Percentiles rank a stretch among this genome's conserved stretches.
These are phyloP conservation scores for Schizopygopsis pylzovi DNA, from an alignment of 2,797 vertebrate species.

Conservation along the genomic window DNA sequence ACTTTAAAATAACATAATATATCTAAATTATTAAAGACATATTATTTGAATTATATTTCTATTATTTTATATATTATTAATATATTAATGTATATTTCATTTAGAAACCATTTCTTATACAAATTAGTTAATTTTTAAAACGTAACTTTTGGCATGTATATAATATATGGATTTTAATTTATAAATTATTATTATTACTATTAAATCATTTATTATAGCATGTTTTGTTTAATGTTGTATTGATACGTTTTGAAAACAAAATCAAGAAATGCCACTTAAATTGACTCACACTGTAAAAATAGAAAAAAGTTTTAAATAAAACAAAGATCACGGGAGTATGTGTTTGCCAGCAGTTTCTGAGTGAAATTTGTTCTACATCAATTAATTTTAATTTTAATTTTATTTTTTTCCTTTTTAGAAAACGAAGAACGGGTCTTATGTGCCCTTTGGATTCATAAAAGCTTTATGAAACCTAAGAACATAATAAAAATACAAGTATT, in stretches of 20 bases:
- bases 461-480: slow-evolving; percentile 25
- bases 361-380: background rate
- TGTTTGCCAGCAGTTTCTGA: background rate
- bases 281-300: background rate
- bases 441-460: background rate
- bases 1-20: background rate
- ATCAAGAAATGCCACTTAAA: background rate
- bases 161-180: background rate
- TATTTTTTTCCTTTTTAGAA: background rate
- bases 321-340: background rate
- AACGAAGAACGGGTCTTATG: slow-evolving; percentile 1
- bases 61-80: background rate
- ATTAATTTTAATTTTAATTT: background rate
- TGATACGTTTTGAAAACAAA: background rate
- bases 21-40: background rate
- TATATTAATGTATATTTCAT: background rate
- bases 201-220: background rate
- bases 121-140: background rate
- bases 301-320: background rate
- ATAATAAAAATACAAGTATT: slow-evolving; percentile 65
- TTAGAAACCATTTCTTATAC: background rate
- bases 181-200: background rate
- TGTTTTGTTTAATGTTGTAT: background rate
- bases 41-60: background rate
- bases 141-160: background rate